These are phyloP conservation scores for Trichosurus vulpecula DNA, from an alignment of 2,797 vertebrate species.

Conservation along the genomic window DNA sequence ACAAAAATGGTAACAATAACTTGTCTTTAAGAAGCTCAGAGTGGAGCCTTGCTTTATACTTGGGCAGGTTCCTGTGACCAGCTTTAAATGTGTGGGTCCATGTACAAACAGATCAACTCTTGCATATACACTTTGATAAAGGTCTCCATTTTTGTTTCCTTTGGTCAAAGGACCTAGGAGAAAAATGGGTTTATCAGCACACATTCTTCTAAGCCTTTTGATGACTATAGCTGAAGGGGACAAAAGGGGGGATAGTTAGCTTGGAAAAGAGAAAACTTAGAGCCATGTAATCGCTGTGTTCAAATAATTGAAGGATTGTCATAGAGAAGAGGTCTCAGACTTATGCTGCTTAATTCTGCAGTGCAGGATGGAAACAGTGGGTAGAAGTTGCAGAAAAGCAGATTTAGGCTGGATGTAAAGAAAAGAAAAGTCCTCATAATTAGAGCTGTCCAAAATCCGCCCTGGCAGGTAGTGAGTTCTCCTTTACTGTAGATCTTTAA, in stretches of 20 bases:
- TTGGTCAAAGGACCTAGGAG: conserved; percentile 6
- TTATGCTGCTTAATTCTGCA: neutral
- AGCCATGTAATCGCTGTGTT: neutral
- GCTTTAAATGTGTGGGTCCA: neutral
- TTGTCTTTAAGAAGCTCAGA: neutral
- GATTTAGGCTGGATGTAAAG: neutral
- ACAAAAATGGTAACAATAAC: neutral
- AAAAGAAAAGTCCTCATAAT: neutral
- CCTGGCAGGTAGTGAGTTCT: neutral
- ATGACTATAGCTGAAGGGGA: neutral
- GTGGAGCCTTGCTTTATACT: neutral
- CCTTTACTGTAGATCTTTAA: neutral
- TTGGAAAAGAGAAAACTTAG: neutral
- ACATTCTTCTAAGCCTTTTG: conserved; percentile 46
- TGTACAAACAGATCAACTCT: neutral
- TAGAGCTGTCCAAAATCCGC: neutral
- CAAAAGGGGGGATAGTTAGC: neutral
- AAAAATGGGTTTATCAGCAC: conserved; percentile 52
- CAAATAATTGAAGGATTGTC: neutral
- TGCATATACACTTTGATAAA: neutral
- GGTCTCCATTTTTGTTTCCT: conserved; percentile 12
- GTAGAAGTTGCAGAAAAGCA: neutral
- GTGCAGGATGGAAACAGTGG: neutral
- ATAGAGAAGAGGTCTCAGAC: neutral
- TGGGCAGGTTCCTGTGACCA: neutral